Evolutionary conservation across 2,888 invertebrate species (phyloP), one percentile per base, ranked within the genome.

Genomic region (Scaptomyza parva): DNA sequence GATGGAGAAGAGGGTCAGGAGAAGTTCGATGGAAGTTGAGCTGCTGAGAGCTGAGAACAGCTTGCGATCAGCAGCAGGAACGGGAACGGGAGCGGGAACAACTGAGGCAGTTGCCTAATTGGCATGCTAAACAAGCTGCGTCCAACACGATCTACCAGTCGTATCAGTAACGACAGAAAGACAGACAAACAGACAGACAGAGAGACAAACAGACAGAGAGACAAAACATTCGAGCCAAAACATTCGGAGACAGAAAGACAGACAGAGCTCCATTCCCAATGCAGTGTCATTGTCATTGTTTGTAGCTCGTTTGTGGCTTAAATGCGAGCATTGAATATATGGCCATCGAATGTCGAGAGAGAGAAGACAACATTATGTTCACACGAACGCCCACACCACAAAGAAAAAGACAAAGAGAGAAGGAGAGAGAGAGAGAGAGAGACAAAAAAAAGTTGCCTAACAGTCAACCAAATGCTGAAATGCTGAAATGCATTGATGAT

Each of bases 111-210:
- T 79, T 83, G 86, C 82, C 86, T 87, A 84, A 84, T 87, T 84
- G 84, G 84, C 84, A 84, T 84, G 84, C 84, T 84, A 84, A 84
- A 84, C 84, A 84, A 84, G 84, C 84, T 87, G 79, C 88, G 88
- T 87, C 86, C 88, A 84, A 84, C 84, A 84, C 84, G 84, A 84
- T 84, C 84, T 78, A 86, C 86, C 75, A 80, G 76, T 70, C 83
- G 83, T 79, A 81, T 81, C 80, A 54, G 72, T 11, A 55, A 55
- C n/a, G 76, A 74, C 69, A 59, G 59, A 64, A 50, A 40, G 22
- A 54, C 78, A 63, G 48, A 28, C 50, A 60, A 51, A 45, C 33
- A 45, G 59, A 59, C 48, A 24, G 28, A 66, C 35, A 52, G 43
- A 50, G 55, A 52, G 18, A 26, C n/a, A n/a, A n/a, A 74, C 69